A percentile compares a stretch with the other conserved stretches of the same genome.
Evolutionary conservation across 2,113 vertebrate genomes (phyloP).

Genomic region (Labeo catla): DNA sequence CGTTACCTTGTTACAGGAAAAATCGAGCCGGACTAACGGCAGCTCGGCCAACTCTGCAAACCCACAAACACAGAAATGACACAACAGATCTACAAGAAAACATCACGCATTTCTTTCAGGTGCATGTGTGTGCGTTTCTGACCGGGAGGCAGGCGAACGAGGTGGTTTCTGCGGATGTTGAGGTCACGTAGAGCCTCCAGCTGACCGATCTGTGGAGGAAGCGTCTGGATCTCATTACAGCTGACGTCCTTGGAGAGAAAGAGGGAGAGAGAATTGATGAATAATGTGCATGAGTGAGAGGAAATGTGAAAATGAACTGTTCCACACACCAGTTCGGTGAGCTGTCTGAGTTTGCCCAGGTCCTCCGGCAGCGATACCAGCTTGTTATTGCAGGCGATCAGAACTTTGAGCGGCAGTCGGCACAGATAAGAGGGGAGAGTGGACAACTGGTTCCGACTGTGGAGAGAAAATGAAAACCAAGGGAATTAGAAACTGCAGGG

Average conservation of each 20-base stretch:
- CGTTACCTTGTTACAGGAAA: conserved; percentile 97
- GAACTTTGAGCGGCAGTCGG: conserved; percentile 90
- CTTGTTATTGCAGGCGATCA: conserved; percentile 97
- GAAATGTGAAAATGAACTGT: neutral
- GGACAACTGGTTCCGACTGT: conserved; percentile 94
- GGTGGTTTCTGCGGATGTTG: conserved; percentile 93
- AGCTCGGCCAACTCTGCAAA: conserved; percentile 88
- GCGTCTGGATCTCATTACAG: conserved; percentile 95
- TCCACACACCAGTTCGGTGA: conserved; percentile 90
- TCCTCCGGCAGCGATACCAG: conserved; percentile 93
- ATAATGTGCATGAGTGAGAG: neutral
- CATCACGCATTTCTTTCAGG: neutral
- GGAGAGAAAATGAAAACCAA: conserved; percentile 33
- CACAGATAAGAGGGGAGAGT: conserved; percentile 88
- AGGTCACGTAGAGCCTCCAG: conserved; percentile 90
- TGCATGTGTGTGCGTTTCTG: conserved; percentile 4
- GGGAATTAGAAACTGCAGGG: neutral
- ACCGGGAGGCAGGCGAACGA: conserved; percentile 91
- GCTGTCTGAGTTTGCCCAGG: conserved; percentile 86
- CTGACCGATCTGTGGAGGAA: conserved; percentile 90
- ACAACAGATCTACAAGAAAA: neutral
- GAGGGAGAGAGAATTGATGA: neutral
- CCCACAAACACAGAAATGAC: neutral
- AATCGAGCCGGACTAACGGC: conserved; percentile 93
- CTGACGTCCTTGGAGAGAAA: conserved; percentile 86